Evolutionary conservation across 1,140 invertebrate species (phyloP).

Genomic region (Laodelphax striatellus): DNA sequence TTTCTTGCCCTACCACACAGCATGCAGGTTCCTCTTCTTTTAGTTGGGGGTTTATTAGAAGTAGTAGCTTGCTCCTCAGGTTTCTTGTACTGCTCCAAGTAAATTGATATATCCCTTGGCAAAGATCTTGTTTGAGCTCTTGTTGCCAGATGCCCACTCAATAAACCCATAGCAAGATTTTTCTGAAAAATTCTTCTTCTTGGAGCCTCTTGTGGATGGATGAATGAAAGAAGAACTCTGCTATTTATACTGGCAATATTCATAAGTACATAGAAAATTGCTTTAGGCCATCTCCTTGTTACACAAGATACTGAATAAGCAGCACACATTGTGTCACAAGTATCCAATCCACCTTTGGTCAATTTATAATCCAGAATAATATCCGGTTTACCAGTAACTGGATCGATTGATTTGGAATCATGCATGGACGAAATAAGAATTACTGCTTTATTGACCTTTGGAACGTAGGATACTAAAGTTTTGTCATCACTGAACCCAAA

Average conservation of each 20-base stretch:
- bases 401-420: slow-evolving; percentile 18
- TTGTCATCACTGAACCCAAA: slow-evolving; percentile 12
- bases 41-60: not conserved
- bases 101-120: not conserved
- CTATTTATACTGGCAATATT: slow-evolving; percentile 22
- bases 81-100: not conserved
- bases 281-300: slow-evolving; percentile 25
- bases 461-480: slow-evolving; percentile 15
- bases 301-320: slow-evolving; percentile 19
- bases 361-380: slow-evolving; percentile 24
- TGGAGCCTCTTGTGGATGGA: not conserved
- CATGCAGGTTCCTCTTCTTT: slow-evolving; percentile 4
- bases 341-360: slow-evolving; percentile 27
- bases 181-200: slow-evolving; percentile 6
- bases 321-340: slow-evolving; percentile 24
- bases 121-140: not conserved
- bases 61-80: not conserved
- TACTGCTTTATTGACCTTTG: slow-evolving; percentile 22
- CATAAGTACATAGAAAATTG: slow-evolving; percentile 24
- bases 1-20: not conserved
- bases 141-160: not conserved
- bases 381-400: slow-evolving; percentile 22
- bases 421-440: slow-evolving; percentile 28
- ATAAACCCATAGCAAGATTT: slow-evolving; percentile 3
- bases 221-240: not conserved